Evolutionary conservation across 2,888 invertebrate species (phyloP).

Genomic region (Rapana venosa): DNA sequence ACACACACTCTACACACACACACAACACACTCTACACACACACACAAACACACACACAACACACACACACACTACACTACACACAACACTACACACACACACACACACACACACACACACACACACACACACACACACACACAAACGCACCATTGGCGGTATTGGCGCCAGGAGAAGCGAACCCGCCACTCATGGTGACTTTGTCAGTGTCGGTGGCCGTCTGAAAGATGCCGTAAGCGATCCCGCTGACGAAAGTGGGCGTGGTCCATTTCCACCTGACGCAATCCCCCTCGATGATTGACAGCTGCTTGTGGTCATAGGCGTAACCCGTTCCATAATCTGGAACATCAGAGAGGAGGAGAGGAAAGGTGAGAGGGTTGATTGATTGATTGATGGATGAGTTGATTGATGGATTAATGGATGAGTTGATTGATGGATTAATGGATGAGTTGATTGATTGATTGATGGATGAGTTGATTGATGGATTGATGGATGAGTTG

Average conservation of each 20-base stretch:
- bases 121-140: background rate
- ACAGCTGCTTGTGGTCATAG: slow-evolving; percentile 54
- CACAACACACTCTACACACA: too few species aligned
- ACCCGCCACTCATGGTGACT: slow-evolving; percentile 51
- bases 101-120: slow-evolving; percentile 5
- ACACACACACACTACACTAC: background rate
- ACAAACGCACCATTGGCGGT: slow-evolving; percentile 25
- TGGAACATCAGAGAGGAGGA: slow-evolving; percentile 42
- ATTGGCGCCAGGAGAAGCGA: slow-evolving; percentile 39
- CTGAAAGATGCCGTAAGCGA: slow-evolving; percentile 55
- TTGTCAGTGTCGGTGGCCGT: slow-evolving; percentile 56
- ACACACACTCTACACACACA: too few species aligned
- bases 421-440: too few species aligned
- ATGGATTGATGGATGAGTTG: too few species aligned
- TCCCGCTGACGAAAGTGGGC: slow-evolving; percentile 54
- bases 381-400: too few species aligned
- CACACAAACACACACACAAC: background rate
- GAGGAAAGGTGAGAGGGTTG: too few species aligned
- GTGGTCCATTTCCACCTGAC: slow-evolving; percentile 60
- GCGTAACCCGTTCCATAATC: slow-evolving; percentile 62
- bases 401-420: too few species aligned
- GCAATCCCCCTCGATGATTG: slow-evolving; percentile 57
- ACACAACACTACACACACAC: background rate
- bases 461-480: too few species aligned
- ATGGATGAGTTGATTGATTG: too few species aligned